Evolutionary conservation across 2,797 vertebrate genomes (phyloP).

Genomic region (Artibeus jamaicensis): DNA sequence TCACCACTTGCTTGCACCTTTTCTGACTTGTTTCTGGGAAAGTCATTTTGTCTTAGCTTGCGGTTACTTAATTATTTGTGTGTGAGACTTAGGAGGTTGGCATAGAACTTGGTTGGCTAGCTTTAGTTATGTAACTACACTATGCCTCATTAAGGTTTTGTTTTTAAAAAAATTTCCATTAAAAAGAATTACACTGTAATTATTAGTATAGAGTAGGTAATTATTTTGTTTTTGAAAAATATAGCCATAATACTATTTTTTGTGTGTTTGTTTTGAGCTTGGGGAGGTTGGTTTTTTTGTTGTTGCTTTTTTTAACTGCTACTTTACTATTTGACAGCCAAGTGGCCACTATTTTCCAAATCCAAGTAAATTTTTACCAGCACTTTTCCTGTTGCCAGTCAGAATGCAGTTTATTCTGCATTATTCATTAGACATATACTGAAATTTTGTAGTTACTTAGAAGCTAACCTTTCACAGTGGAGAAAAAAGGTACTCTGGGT

Average conservation of each 20-base stretch:
- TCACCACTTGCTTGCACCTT: conserved; percentile 65
- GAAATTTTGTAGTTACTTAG: conserved; percentile 25
- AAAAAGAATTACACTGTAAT: conserved; percentile 43
- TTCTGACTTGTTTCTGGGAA: conserved; percentile 89
- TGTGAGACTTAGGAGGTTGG: conserved; percentile 78
- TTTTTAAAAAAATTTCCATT: conserved; percentile 5
- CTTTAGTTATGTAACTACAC: conserved; percentile 77
- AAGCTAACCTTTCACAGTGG: conserved; percentile 15
- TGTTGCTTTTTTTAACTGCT: background rate
- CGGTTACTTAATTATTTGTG: conserved; percentile 80
- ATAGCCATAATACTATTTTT: background rate
- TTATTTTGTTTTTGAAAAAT: conserved; percentile 53
- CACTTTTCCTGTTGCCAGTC: conserved; percentile 40
- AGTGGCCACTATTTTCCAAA: conserved; percentile 37
- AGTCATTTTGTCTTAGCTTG: conserved; percentile 86
- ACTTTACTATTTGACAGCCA: conserved; percentile 2
- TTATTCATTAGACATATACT: background rate
- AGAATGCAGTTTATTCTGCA: conserved; percentile 48
- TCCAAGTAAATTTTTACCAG: background rate
- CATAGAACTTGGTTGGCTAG: conserved; percentile 82
- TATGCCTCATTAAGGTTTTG: conserved; percentile 83
- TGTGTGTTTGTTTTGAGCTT: background rate
- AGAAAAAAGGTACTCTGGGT: background rate
- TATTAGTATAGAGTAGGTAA: conserved; percentile 13
- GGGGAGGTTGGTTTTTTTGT: background rate